Evolutionary conservation across 2,888 invertebrate species (phyloP), one percentile per base, ranked within the genome.

Genomic region (Danaus chrysippus): DNA sequence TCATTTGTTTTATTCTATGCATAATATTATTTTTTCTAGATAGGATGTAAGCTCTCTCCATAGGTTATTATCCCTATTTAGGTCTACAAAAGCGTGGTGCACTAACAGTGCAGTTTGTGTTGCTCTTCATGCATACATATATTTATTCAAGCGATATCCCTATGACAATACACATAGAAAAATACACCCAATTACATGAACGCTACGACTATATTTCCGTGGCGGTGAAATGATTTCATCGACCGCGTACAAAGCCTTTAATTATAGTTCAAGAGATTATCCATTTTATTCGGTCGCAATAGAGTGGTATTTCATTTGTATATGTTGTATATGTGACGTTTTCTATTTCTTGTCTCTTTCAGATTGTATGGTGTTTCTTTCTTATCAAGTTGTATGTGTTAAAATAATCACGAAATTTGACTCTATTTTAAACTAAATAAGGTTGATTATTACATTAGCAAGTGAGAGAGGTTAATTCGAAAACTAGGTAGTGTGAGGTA

Each of bases 81-180:
- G 78, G 76, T 78, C 72, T 79, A 84, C 82, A 82, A 86, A 86
- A 88, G 84, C 86, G 78, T 82, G 81, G 83, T 84, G 86, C 84
- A 85, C 81, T 82, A 83, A 86, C 83, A 84, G 82, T 82, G 79
- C 81, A 81, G 77, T 83, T 83, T 83, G 81, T 84, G 80, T 82
- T 76, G 76, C 79, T 81, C 78, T 84, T 84, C 83, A 81, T 87
- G 84, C 86, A 85, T 82, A 79, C 75, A 75, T 76, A 74, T 74
- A 76, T 77, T 83, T 78, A 79, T 79, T 80, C 73, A 73, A 81
- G 81, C 73, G 82, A 78, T 78, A 67, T 76, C 81, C 74, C 68
- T 70, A 58, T 56, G 58, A 54, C 62, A 57, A 56, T 59, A 15
- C 54, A 62, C 76, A 77, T 68, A 63, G 68, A 62, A 86, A 81